A percentile compares a stretch with the other conserved stretches of the same genome.
These are phyloP conservation scores for Onychomys arenicola DNA, from an alignment of 2,797 vertebrate genomes.

Conservation along the genomic window DNA sequence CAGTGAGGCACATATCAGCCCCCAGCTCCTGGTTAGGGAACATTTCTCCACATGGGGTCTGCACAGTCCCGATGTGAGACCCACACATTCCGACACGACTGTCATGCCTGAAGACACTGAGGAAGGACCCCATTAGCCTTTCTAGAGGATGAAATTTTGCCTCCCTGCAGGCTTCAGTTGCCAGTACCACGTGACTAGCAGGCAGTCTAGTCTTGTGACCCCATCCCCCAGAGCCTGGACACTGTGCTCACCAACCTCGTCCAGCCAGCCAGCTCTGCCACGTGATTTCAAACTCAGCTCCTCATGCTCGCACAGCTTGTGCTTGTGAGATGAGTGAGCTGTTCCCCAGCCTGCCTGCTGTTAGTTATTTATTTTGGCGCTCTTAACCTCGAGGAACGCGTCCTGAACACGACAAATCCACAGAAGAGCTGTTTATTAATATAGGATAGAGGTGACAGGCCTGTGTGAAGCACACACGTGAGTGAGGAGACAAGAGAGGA, in stretches of 20 bases:
- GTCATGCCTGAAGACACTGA: background rate
- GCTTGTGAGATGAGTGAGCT: background rate
- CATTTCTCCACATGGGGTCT: background rate
- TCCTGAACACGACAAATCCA: no score
- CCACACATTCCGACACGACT: background rate
- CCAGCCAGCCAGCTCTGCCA: background rate
- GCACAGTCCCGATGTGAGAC: background rate
- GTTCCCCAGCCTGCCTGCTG: background rate
- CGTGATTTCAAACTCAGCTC: background rate
- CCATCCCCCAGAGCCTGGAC: background rate
- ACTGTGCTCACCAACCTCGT: background rate
- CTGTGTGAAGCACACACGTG: no score
- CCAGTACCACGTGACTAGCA: background rate
- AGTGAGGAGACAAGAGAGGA: no score
- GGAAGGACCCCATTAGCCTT: background rate
- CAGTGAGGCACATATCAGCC: background rate
- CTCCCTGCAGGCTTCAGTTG: background rate
- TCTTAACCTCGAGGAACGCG: no score
- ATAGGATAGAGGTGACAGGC: no score
- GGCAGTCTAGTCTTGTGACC: background rate
- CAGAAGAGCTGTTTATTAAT: no score
- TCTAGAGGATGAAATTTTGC: background rate
- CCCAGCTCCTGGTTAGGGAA: background rate
- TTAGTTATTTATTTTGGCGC: no score
- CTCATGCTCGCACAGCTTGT: no score